Percentiles rank a stretch among this genome's conserved stretches.
Conservation (phyloP, 2,797 vertebrate species). For the Buphagus erythrorhynchus region DNA sequence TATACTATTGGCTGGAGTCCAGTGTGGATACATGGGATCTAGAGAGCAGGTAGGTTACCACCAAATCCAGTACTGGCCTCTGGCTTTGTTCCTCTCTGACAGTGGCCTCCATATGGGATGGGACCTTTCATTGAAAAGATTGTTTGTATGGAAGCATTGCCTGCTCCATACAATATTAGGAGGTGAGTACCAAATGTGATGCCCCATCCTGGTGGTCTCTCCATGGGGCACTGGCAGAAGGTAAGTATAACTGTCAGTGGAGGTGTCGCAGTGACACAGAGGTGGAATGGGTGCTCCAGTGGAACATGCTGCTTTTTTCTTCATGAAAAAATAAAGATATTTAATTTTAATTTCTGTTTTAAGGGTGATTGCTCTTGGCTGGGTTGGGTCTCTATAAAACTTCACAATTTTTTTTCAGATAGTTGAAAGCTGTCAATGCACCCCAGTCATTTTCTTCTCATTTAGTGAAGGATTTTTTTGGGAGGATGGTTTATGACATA, state of each 20-base stretch:
- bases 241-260: background rate
- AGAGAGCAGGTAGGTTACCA: background rate
- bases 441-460: background rate
- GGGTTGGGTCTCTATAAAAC: background rate
- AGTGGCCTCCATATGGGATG: background rate
- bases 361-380: slow-evolving; percentile 9
- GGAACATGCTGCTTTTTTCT: background rate
- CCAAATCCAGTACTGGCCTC: background rate
- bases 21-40: accelerated
- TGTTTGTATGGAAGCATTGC: background rate
- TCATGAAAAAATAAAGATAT: background rate
- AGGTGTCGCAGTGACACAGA: background rate
- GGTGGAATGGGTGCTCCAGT: background rate
- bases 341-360: slow-evolving; percentile 23
- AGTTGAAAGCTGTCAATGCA: slow-evolving; percentile 1
- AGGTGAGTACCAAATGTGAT: background rate
- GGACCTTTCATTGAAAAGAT: background rate
- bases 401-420: background rate
- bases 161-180: background rate
- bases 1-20: background rate
- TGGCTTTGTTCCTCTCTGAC: background rate
- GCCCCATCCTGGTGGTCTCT: background rate
- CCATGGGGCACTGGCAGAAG: background rate
- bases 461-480: background rate
- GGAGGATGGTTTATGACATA: background rate